These are phyloP conservation scores for Pelusios castaneus DNA, from an alignment of 2,113 vertebrate species.

Conservation along the genomic window DNA sequence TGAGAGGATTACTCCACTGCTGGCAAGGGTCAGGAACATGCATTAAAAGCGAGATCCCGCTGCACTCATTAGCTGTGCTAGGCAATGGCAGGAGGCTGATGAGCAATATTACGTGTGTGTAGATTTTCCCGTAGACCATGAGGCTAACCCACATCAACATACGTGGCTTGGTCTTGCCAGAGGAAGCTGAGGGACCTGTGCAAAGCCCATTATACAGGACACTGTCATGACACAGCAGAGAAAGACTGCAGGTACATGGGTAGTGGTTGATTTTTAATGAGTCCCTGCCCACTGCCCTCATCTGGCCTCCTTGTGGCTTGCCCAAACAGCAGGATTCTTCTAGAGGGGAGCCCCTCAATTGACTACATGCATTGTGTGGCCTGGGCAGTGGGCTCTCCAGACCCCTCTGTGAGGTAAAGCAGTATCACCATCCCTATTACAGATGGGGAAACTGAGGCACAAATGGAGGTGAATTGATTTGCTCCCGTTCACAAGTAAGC, in stretches of 20 bases:
- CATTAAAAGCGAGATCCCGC: neutral
- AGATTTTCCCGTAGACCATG: neutral
- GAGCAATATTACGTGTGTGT: neutral
- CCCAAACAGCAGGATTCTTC: neutral
- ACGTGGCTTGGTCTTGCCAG: neutral
- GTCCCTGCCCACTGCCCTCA: too few species aligned
- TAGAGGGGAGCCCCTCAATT: neutral
- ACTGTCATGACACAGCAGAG: neutral
- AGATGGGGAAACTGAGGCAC: neutral
- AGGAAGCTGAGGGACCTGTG: neutral
- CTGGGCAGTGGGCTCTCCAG: neutral
- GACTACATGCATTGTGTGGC: neutral
- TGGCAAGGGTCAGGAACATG: neutral
- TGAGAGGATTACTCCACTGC: accelerated
- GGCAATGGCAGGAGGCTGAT: neutral
- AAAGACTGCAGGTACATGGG: neutral
- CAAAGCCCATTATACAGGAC: neutral
- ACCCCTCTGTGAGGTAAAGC: neutral
- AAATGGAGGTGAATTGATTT: neutral
- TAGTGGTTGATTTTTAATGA: neutral
- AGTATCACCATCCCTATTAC: neutral
- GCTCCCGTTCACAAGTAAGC: neutral
- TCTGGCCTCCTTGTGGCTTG: neutral
- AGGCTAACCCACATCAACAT: neutral
- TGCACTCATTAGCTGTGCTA: neutral